Conservation (phyloP, 2,888 invertebrate species). For the Eudasyphora cyanicolor region DNA sequence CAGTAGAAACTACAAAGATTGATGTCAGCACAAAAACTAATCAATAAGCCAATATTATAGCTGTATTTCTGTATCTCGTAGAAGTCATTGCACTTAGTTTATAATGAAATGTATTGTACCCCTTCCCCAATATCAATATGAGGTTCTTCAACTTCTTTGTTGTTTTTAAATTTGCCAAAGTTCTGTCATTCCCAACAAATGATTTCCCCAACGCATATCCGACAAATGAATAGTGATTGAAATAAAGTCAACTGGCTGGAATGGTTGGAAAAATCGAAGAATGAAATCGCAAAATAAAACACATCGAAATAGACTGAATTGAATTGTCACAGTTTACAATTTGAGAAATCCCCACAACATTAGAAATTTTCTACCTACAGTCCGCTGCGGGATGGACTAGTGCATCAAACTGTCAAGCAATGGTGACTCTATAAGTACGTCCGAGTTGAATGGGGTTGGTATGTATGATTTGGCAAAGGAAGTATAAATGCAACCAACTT, state of each 20-base stretch:
- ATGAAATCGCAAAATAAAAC: conserved; percentile 16
- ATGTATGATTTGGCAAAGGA: not conserved
- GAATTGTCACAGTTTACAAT: conserved; percentile 47
- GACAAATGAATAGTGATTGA: conserved; percentile 59
- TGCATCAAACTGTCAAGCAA: not conserved
- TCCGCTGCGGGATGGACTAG: not conserved
- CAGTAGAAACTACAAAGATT: too few species aligned
- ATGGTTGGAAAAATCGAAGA: not conserved
- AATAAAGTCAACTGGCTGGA: conserved; percentile 54
- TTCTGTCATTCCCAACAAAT: conserved; percentile 11
- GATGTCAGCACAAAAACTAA: too few species aligned
- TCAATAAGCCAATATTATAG: too few species aligned
- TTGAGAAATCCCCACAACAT: conserved; percentile 29
- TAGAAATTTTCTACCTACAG: not conserved
- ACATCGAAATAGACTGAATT: conserved; percentile 41
- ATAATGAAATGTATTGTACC: not conserved
- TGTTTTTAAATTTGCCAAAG: conserved; percentile 34
- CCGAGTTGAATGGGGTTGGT: not conserved
- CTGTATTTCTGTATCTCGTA: too few species aligned
- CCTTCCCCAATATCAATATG: not conserved
- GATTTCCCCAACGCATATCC: conserved; percentile 57
- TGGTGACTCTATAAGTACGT: not conserved
- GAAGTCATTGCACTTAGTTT: not conserved
- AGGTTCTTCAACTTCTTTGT: conserved; percentile 13
- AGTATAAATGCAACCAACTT: too few species aligned